Conservation (phyloP, 1,140 invertebrate genomes). For the Cydia pomonella region DNA sequence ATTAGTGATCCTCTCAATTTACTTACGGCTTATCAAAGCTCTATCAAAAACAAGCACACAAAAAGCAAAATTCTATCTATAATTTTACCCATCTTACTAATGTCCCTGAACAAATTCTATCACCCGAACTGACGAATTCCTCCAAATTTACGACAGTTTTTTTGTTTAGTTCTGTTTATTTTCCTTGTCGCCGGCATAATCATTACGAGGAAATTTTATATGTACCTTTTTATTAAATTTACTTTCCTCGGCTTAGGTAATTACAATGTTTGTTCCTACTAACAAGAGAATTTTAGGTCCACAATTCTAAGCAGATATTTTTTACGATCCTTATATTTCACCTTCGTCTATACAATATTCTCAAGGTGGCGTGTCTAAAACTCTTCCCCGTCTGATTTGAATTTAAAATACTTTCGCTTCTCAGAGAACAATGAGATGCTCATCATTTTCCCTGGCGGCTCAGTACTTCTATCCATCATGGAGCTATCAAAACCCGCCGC, state of each 20-base stretch:
- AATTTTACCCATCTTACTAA: conserved; percentile 11
- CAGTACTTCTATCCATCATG: conserved; percentile 48
- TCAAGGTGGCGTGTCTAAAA: conserved; percentile 43
- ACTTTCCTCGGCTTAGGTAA: not conserved
- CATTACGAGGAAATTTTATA: conserved; percentile 15
- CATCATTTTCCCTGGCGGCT: conserved; percentile 43
- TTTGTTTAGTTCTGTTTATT: conserved; percentile 27
- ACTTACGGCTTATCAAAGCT: not conserved
- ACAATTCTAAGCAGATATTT: not conserved
- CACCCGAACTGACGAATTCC: conserved; percentile 17
- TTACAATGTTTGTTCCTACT: not conserved
- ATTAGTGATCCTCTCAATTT: not conserved
- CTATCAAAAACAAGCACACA: not conserved
- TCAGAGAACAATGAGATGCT: conserved; percentile 48
- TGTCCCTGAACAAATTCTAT: conserved; percentile 22
- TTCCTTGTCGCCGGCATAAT: not conserved
- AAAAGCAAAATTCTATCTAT: not conserved
- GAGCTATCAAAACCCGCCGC: conserved; percentile 41
- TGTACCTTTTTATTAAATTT: not conserved
- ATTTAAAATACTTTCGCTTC: conserved; percentile 50
- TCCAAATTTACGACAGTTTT: conserved; percentile 22
- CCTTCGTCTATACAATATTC: conserved; percentile 37
- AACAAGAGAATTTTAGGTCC: conserved; percentile 1
- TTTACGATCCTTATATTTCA: conserved; percentile 18
- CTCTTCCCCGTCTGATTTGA: conserved; percentile 49